Evolutionary conservation across 2,113 vertebrate species (phyloP), one percentile per base, ranked within the genome.

Genomic region (Phycodurus eques): DNA sequence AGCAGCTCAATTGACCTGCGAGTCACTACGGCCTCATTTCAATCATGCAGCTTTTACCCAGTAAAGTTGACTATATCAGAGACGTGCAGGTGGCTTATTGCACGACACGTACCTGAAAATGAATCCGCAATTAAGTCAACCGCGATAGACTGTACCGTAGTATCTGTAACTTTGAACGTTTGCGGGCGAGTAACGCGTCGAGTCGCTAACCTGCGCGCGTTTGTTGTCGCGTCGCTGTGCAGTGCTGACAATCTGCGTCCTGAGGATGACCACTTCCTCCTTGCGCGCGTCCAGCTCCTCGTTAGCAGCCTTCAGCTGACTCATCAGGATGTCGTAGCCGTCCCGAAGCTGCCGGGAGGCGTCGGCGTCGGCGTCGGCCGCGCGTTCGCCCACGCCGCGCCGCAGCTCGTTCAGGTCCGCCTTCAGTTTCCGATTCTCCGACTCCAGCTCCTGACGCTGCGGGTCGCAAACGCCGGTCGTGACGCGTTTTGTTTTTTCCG

Each of bases 231-330:
- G 88, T 39, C 91, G 90, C 83, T 94, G 93, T 27, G 93, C 92
- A 0, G 83, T 61, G 53, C 92, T 97, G 80, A 98, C 91, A 0
- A 99, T 96, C 90, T 99, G 95, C 0, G 95, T 90, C 84, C 94
- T 93, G 22, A 99, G 94, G 74, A 95, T 94, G 2, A 99, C 94
- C 8, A 99, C 96, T 75, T 99, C 98, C 82, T 99, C 97, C 76
- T 98, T 98, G 69, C 98, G 93, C 43, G 96, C 95, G 27, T 99
- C 98, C 54, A 99, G 87, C 90, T 99, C 98, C 90, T 99, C 97
- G 0, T 83, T 92, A 87, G 96, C 94, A 0, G 88, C 75, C 65
- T 90, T 94, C 57, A 99, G 95, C 84, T 99, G 98, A 71, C 91
- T 94, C 47, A 99, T 90, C 5, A 99, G 88, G 42, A 97, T 88